Evolutionary conservation across 2,797 vertebrate species (phyloP).

Genomic region (Sciurus vulgaris): DNA sequence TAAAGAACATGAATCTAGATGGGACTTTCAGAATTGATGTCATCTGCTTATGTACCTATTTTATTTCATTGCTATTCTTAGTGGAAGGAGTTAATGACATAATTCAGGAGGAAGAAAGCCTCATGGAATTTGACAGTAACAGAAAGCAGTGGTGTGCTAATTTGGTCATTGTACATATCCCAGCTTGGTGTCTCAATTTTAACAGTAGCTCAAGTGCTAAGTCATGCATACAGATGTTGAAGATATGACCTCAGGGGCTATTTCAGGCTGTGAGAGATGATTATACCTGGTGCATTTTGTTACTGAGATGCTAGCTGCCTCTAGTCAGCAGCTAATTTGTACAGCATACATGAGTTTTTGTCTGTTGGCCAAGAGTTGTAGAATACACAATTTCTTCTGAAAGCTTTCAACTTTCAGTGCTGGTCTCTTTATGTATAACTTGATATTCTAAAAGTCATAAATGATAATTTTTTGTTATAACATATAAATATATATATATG

Average conservation of each 20-base stretch:
- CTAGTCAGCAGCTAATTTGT: constrained; percentile 43
- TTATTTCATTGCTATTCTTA: constrained; percentile 53
- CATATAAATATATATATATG: neutral
- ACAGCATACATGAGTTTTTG: neutral
- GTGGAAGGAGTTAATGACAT: constrained; percentile 58
- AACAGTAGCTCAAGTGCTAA: constrained; percentile 60
- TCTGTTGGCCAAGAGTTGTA: neutral
- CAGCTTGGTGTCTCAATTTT: constrained; percentile 68
- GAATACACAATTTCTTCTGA: neutral
- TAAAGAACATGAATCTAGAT: neutral
- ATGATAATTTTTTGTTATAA: neutral
- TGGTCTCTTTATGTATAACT: neutral
- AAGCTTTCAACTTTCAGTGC: neutral
- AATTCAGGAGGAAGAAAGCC: constrained; percentile 69
- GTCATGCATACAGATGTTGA: constrained; percentile 55
- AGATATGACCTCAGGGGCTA: constrained; percentile 25
- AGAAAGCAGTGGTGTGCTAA: constrained; percentile 65
- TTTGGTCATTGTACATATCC: constrained; percentile 62
- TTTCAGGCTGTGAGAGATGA: constrained; percentile 65
- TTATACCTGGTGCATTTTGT: constrained; percentile 30
- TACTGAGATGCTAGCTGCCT: constrained; percentile 5
- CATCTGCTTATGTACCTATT: neutral
- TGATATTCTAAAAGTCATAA: neutral
- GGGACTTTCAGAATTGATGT: neutral
- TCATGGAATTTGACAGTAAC: constrained; percentile 46